Evolutionary conservation across 2,797 vertebrate genomes (phyloP).

Genomic region (Arnoldichthys spilopterus): DNA sequence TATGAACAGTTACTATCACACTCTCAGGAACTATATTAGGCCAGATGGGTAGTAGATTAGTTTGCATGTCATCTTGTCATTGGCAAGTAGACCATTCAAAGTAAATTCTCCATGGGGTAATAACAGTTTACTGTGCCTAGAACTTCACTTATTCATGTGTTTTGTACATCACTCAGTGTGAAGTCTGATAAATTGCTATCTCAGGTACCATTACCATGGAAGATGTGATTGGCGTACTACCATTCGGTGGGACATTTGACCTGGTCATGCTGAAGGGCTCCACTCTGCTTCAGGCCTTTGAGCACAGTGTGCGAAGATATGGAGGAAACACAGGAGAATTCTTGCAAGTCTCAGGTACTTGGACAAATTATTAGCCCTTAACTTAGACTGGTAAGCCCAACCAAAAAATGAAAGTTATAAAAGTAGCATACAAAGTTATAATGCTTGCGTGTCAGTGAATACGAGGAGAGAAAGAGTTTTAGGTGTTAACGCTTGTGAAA

Average conservation of each 20-base stretch:
- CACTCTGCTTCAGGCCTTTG: conserved; percentile 85
- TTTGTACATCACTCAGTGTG: too few species aligned
- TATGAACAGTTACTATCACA: too few species aligned
- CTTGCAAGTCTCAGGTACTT: conserved; percentile 90
- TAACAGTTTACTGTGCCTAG: neutral
- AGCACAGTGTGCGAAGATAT: conserved; percentile 84
- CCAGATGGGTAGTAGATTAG: conserved; percentile 11
- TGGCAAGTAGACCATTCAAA: neutral
- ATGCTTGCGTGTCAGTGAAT: too few species aligned
- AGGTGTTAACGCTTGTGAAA: too few species aligned
- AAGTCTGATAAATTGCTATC: neutral
- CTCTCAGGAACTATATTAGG: too few species aligned
- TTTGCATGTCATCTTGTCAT: neutral
- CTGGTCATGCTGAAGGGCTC: conserved; percentile 85
- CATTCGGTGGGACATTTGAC: conserved; percentile 91
- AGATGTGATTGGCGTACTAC: conserved; percentile 86
- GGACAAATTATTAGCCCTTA: neutral
- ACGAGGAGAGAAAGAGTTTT: too few species aligned
- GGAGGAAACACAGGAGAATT: conserved; percentile 86
- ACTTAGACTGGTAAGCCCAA: neutral
- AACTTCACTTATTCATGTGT: neutral
- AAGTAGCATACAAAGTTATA: neutral
- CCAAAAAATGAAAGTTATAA: too few species aligned
- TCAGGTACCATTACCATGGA: conserved; percentile 89
- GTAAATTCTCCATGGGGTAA: neutral